Evolutionary conservation across 2,797 vertebrate species (phyloP).

Genomic region (Pangasius sanitwongsei): DNA sequence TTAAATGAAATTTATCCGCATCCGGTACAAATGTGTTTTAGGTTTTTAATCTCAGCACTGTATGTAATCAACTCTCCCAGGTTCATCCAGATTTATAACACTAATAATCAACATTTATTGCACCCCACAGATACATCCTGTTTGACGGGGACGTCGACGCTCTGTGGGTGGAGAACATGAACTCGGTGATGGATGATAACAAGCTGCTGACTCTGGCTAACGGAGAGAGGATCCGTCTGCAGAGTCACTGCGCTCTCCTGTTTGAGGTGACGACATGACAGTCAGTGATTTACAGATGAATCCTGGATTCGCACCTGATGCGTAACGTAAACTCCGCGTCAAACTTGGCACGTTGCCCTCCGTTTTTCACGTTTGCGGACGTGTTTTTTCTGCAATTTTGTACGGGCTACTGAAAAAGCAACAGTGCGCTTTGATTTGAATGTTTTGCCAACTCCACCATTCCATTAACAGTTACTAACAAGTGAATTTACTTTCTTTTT

Average conservation of each 20-base stretch:
- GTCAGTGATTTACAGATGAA: background rate
- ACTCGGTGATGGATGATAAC: constrained; percentile 99
- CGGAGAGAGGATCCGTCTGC: constrained; percentile 92
- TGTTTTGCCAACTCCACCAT: background rate
- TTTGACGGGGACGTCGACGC: constrained; percentile 99
- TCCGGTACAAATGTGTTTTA: background rate
- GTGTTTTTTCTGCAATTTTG: background rate
- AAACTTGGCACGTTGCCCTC: background rate
- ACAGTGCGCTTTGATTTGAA: background rate
- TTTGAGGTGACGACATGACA: constrained; percentile 82
- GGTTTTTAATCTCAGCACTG: background rate
- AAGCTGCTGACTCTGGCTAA: constrained; percentile 93
- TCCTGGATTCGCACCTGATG: background rate
- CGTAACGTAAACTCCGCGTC: background rate
- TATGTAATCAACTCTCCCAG: background rate
- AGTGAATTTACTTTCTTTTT: no score
- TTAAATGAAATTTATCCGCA: background rate
- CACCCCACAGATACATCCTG: constrained; percentile 85
- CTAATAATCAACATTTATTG: background rate
- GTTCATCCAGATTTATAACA: background rate
- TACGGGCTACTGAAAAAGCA: background rate
- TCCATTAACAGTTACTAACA: no score
- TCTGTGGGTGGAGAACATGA: constrained; percentile 99
- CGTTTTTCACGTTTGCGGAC: no score
- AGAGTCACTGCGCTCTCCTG: constrained; percentile 88